These are phyloP conservation scores for Salarias fasciatus DNA, from an alignment of 2,797 vertebrate species.

Conservation along the genomic window DNA sequence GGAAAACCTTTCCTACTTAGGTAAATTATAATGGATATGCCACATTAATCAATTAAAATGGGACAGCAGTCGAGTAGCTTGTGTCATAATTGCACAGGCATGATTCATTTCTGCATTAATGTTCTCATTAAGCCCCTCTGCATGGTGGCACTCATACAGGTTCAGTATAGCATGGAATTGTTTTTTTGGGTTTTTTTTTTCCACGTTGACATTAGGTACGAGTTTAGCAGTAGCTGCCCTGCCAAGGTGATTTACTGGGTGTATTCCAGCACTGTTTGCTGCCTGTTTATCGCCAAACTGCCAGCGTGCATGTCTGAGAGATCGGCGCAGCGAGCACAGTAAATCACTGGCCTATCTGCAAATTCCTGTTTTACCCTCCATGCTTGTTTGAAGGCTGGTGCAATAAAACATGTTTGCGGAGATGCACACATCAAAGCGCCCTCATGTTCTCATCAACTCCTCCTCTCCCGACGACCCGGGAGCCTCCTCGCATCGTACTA, in stretches of 20 bases:
- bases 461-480: not conserved
- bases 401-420: conserved; percentile 14
- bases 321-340: conserved; percentile 6
- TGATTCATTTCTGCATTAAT: too few relatives aligned
- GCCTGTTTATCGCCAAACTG: conserved; percentile 40
- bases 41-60: too few relatives aligned
- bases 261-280: conserved; percentile 22
- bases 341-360: conserved; percentile 35
- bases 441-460: conserved; percentile 12
- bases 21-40: too few relatives aligned
- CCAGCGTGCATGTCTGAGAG: conserved; percentile 1
- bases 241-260: conserved; percentile 20
- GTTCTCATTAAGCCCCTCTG: too few relatives aligned
- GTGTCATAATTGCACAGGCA: too few relatives aligned
- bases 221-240: conserved; percentile 5
- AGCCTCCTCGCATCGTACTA: conserved; percentile 7
- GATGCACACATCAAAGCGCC: conserved; percentile 3
- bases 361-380: not conserved
- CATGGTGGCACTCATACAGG: too few relatives aligned
- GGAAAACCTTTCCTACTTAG: too few relatives aligned
- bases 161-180: too few relatives aligned
- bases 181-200: too few relatives aligned
- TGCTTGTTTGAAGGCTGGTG: conserved; percentile 7
- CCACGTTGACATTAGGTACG: conserved; percentile 10
- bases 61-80: too few relatives aligned